Evolutionary conservation across 2,888 invertebrate genomes (phyloP).

Genomic region (Luperina nickerlii): DNA sequence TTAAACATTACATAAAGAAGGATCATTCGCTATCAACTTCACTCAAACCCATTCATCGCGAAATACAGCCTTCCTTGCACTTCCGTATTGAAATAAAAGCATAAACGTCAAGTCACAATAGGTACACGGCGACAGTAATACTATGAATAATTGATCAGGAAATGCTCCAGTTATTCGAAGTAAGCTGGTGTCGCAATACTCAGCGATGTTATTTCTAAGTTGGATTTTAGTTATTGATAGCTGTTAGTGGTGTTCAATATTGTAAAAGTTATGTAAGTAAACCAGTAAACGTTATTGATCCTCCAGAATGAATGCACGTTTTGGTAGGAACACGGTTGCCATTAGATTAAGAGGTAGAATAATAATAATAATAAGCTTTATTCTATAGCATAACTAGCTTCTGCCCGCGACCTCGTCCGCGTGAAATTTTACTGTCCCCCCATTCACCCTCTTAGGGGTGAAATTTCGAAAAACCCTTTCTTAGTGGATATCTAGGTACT

Average conservation of each 20-base stretch:
- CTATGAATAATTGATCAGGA: conserved; percentile 32
- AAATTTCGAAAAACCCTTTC: too few species aligned
- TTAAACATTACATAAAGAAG: neutral
- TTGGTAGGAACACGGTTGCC: neutral
- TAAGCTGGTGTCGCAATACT: conserved; percentile 5
- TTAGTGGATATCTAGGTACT: too few species aligned
- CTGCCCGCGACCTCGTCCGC: too few species aligned
- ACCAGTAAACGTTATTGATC: neutral
- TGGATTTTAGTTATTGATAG: neutral
- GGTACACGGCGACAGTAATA: conserved; percentile 7
- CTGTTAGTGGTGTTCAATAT: too few species aligned
- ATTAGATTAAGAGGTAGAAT: neutral
- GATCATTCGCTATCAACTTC: neutral
- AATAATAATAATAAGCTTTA: neutral
- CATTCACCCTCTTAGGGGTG: too few species aligned
- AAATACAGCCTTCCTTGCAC: conserved; percentile 6
- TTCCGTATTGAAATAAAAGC: conserved; percentile 27
- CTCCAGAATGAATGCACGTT: neutral
- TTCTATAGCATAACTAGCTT: neutral
- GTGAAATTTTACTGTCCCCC: too few species aligned
- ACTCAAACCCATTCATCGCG: neutral
- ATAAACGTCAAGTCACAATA: conserved; percentile 1
- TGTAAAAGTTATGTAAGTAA: too few species aligned
- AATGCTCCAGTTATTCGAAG: conserved; percentile 41
- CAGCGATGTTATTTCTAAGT: conserved; percentile 14